Evolutionary conservation across 2,888 invertebrate genomes (phyloP), one percentile per base, ranked within the genome.

Genomic region (Thumatha senex): DNA sequence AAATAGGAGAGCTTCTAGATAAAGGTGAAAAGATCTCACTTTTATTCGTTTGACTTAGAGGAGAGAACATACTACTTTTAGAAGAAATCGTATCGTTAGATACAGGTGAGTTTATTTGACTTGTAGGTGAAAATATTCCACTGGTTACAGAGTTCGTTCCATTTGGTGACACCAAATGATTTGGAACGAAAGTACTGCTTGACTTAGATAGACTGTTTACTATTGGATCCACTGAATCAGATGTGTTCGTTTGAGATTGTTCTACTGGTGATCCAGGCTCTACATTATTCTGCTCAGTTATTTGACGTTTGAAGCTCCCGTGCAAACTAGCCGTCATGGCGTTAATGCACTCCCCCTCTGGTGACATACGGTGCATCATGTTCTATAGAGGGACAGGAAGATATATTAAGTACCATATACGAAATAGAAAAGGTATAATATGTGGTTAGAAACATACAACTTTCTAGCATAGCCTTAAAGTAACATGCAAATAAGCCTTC

Each of bases 341-440:
- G 79, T 86, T 92, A 70, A 90, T 85, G 80, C 93, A 93, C 76
- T 93, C 93, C 59, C 95, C 95, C 74, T 95, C 95, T 42, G 95
- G 95, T 54, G 95, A 95, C 83, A 95, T 91, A 70, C 95, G 93
- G 76, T 95, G 95, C 74, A 93, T 92, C 77, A 94, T 93, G 60
- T 94, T 95, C 90, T 94, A 93, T 75, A 90, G 70, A 76, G 84
- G 80, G 86, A 89, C 77, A 89, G 81, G 78, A 87, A 85, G 72
- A 74, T 65, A 63, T 44, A 63, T 66, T 77, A 66, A 72, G 63
- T 70, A 68, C 62, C 60, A 58, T 46, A 56, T 63, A 58, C 14
- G 60, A 60, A 57, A 53, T 53, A 70, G 64, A 72, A 61, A 44
- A 64, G 57, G 45, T 66, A 54, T 44, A 48, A 51, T 51, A 56